Base-by-base conservation (phyloP, 2,797 vertebrate species). In the Typhlichthys subterraneus region DNA sequence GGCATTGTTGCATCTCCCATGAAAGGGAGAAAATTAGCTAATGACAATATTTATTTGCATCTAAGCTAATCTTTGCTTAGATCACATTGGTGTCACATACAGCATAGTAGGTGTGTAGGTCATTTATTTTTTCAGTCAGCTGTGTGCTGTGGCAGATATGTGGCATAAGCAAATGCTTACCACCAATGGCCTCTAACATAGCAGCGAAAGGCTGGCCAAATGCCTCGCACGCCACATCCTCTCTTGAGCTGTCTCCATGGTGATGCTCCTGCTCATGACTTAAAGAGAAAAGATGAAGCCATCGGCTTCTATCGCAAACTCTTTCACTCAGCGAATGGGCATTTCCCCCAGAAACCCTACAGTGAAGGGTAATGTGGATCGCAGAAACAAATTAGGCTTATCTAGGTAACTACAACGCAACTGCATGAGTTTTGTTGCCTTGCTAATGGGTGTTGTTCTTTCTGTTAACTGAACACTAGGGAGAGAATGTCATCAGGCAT, bases 171-270 rank as follows among this genome's bases (percentile, higher is more conserved):
- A 38, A 42, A 53, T 38, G 66, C 69, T 67, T 80, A 73, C 84
- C 81, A 81, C 72, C 53, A 17, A 77, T 80, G 6, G 5, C 1
- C 79, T 83, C 69, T 63, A 76, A 52, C 42, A 71, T 74, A 61
- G 73, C 69, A 60, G 53, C 23, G 56, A 72, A 81, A 62, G 69
- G 70, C 63, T 69, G 23, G n/a, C 55, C 1, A 79, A 81, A 81
- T 59, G 45, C 59, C 62, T 61, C 45, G 23, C 23, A 23, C 23
- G 23, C 57, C 49, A 9, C 61, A 79, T 76, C 75, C 79, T 79
- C 70, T 85, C 59, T 61, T 61, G 72, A 73, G 75, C 54, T 83
- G 90, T 90, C 88, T 75, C 88, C 85, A 89, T 91, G 84, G 86
- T 9, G 61, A 91, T 84, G 82, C 75, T 70, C 63, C 81, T 49